Evolutionary conservation across 2,113 vertebrate genomes (phyloP).

Genomic region (Mobula birostris): DNA sequence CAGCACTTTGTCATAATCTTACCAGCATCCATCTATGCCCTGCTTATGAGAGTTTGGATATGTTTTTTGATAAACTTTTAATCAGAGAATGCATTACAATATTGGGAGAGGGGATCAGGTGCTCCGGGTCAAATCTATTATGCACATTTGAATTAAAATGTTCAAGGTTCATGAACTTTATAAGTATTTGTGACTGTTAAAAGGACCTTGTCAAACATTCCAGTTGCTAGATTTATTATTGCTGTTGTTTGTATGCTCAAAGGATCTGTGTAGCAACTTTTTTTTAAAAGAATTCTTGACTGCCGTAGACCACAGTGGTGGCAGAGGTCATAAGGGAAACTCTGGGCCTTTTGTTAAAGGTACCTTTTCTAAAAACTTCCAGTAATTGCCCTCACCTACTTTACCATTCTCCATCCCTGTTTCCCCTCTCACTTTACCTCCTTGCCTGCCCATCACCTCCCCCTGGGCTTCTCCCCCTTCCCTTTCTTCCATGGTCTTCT

Average conservation of each 20-base stretch:
- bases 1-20: background rate
- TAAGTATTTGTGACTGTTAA: background rate
- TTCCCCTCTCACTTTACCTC: too few relatives aligned
- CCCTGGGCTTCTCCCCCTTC: too few relatives aligned
- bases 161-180: background rate
- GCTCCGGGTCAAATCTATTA: background rate
- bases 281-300: background rate
- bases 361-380: too few relatives aligned
- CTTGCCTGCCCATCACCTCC: too few relatives aligned
- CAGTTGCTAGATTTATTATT: background rate
- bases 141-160: background rate
- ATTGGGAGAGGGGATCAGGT: background rate
- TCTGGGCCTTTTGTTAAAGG: background rate
- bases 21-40: background rate
- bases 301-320: background rate
- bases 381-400: too few relatives aligned
- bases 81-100: background rate
- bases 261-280: background rate
- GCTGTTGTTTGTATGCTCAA: background rate
- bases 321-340: too few relatives aligned
- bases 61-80: constrained; percentile 27
- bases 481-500: too few relatives aligned
- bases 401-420: too few relatives aligned
- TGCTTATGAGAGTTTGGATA: background rate
- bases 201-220: background rate